phyloP scores from a whole-genome alignment of 2,113 vertebrate species.

The Dasypus novemcinctus region DNA sequence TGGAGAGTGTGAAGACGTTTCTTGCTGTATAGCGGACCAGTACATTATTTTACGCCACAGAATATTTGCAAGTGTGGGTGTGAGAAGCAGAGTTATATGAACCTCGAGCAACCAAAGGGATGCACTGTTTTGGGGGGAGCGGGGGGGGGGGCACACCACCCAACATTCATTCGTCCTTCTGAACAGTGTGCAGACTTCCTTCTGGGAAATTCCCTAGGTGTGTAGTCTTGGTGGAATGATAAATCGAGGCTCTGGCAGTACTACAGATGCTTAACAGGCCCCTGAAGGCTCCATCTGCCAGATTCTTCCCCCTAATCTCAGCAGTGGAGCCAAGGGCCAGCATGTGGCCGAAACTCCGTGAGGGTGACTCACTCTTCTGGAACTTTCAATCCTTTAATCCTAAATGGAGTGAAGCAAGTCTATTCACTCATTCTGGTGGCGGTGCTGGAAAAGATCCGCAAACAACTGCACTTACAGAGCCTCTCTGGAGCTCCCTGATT shows the following conservation, averaged over 20 bases:
- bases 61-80: background rate
- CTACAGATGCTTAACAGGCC: constrained; percentile 62
- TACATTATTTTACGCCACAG: constrained; percentile 28
- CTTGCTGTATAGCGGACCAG: background rate
- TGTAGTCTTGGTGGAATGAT: constrained; percentile 40
- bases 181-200: background rate
- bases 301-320: constrained; percentile 64
- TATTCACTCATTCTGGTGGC: constrained; percentile 55
- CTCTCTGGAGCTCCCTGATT: background rate
- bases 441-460: constrained; percentile 51
- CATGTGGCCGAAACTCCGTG: constrained; percentile 58
- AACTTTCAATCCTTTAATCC: constrained; percentile 77
- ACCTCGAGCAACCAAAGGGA: constrained; percentile 10
- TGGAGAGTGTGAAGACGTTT: constrained; percentile 11
- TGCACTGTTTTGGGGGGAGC: background rate
- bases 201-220: constrained; percentile 58
- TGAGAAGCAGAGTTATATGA: background rate
- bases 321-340: constrained; percentile 61
- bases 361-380: constrained; percentile 72
- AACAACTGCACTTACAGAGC: background rate
- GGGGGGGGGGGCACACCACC: background rate
- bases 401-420: constrained; percentile 56
- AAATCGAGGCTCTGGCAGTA: constrained; percentile 54
- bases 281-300: constrained; percentile 69
- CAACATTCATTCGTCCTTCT: background rate